Evolutionary conservation across 1,140 invertebrate genomes (phyloP), one percentile per base, ranked within the genome.

Genomic region (Oryctes rhinoceros): DNA sequence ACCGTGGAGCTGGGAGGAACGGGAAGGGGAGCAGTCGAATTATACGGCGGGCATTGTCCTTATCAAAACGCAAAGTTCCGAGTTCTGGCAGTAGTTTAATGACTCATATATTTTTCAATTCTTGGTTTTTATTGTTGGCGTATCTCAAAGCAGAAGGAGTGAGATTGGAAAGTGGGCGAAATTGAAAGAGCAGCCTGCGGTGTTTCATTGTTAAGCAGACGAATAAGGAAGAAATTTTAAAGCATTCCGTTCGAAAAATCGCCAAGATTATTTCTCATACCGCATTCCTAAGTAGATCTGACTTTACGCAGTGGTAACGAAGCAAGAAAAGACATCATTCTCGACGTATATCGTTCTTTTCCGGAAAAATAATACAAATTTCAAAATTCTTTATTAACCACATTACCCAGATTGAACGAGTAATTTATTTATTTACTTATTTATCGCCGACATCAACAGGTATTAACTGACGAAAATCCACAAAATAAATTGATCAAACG

Each of bases 21-120:
- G 39, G 9, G 9, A 44, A 44, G 39, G 24, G 39, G 53, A 4
- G 53, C 37, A 71, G 65, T 24, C 65, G 65, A 71, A 71, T 71
- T 71, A 71, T 71, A 37, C 20, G 35, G 10, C 65, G 65, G 35
- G 24, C 65, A 37, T 71, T 71, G 65, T 71, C 65, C 65, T 71
- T 71, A 37, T 37, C 65, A 37, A 71, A 71, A 71, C 13, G 65
- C 65, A 10, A 35, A 71, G 18, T 71, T 37, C 65, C 37, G 65
- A 71, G 18, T 71, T 37, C 65, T 71, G 65, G 13, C 65, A 24
- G 65, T 71, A 71, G 65, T 71, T 71, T 71, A 71, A 71, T 71
- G 65, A 71, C 65, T 71, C 65, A 37, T 71, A 37, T 71, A 71
- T 71, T 71, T 71, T 71, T 71, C 65, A 71, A 71, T 71, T 71